Conservation (phyloP, 2,888 invertebrate species). For the Dicycla oo region DNA sequence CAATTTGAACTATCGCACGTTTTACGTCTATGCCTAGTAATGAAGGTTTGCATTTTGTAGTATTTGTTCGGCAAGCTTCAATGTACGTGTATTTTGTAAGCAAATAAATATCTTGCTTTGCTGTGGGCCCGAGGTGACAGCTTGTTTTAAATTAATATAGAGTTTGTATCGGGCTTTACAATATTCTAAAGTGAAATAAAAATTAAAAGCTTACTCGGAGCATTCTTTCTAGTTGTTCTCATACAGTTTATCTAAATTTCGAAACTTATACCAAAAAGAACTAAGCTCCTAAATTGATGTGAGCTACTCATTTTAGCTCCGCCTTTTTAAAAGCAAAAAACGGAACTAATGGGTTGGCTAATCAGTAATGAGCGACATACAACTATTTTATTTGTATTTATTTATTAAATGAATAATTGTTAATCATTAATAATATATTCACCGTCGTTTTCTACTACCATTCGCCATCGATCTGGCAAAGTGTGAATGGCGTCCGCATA, state of each 20-base stretch:
- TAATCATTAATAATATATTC: too few species aligned
- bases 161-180: neutral
- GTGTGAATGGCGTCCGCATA: too few species aligned
- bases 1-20: slow-evolving; percentile 47
- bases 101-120: neutral
- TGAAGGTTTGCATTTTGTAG: slow-evolving; percentile 21
- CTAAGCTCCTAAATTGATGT: neutral
- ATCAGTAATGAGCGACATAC: too few species aligned
- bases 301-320: neutral
- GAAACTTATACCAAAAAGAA: neutral
- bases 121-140: neutral
- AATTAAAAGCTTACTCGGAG: neutral
- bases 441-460: too few species aligned
- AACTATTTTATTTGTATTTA: too few species aligned
- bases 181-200: neutral
- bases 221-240: neutral
- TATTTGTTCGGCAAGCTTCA: slow-evolving; percentile 3
- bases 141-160: neutral
- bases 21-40: slow-evolving; percentile 38
- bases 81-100: neutral
- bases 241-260: neutral
- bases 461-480: too few species aligned
- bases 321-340: too few species aligned
- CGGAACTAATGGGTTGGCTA: too few species aligned
- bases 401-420: too few species aligned